Conservation (phyloP, 2,888 invertebrate species). For the Odontomyia ornata region DNA sequence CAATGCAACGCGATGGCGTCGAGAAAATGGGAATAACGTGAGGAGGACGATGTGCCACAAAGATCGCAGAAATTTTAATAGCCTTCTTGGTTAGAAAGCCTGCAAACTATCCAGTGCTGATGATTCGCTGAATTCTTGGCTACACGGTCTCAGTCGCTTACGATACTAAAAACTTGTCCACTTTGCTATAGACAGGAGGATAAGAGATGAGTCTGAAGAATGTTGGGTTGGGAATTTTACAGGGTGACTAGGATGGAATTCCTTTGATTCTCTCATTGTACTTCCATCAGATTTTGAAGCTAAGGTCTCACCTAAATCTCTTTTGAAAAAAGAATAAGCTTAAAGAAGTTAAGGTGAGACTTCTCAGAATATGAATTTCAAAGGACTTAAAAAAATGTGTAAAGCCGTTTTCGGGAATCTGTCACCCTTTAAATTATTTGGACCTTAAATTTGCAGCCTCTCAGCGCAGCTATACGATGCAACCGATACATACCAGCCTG, state of each 20-base stretch:
- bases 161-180: constrained; percentile 21
- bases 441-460: too few species aligned
- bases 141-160: not conserved
- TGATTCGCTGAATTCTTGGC: not conserved
- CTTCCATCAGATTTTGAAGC: too few species aligned
- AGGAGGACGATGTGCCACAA: not conserved
- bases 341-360: too few species aligned
- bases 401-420: too few species aligned
- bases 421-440: too few species aligned
- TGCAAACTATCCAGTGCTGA: not conserved
- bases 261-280: too few species aligned
- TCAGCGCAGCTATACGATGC: too few species aligned
- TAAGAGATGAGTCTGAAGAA: not conserved
- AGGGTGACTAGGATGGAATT: not conserved
- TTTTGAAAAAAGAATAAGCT: too few species aligned
- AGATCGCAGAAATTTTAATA: constrained; percentile 9
- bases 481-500: too few species aligned
- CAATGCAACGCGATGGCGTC: not conserved
- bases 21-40: not conserved
- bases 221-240: not conserved
- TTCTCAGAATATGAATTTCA: too few species aligned
- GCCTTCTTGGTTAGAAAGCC: not conserved
- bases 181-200: not conserved
- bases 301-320: too few species aligned
- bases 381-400: too few species aligned